Base-by-base conservation (phyloP, 2,797 vertebrate species). In the Sebastes jordani region DNA sequence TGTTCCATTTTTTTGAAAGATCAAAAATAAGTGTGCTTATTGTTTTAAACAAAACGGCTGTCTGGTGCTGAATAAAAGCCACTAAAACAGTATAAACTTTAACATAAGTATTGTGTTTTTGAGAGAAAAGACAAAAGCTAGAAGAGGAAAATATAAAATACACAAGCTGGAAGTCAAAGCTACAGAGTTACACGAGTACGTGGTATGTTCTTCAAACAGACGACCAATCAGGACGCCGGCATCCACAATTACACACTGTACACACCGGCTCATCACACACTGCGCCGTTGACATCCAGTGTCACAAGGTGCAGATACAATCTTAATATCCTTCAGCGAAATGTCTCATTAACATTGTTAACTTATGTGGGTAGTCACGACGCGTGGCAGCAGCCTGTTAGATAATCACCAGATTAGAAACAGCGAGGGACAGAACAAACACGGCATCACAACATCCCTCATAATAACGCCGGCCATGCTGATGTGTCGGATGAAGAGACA, bases 311-410 rank as follows among this genome's bases (percentile, higher is more conserved):
- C 86, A 69, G 85, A 87, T 81, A 27, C 67, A 74, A 80, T 90
- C 82, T 79, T 74, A 80, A 86, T 82, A 84, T 83, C 71, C 60
- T 68, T 86, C 60, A 82, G 82, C 49, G 4, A 90, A 91, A 87
- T 80, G 86, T 83, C 87, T 91, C 89, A 92, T 90, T 87, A 90
- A 72, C 82, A 88, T 83, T 64, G 80, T 65, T 79, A 88, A 84
- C 83, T 77, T 74, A 63, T 30, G 69, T 65, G 58, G 58, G 46
- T 64, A 18, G 85, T 81, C 64, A 79, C 22, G 34, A 81, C 30
- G 71, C 11, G 4, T 16, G 71, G 65, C 69, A 64, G n/a, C 68
- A 66, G 69, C 55, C 71, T 76, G 81, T 86, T 76, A 80, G 78
- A 88, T 90, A 77, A 92, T 89, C 66, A 79, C 63, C 1, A 76